Conservation (phyloP, 2,113 vertebrate species). For the Vidua macroura region DNA sequence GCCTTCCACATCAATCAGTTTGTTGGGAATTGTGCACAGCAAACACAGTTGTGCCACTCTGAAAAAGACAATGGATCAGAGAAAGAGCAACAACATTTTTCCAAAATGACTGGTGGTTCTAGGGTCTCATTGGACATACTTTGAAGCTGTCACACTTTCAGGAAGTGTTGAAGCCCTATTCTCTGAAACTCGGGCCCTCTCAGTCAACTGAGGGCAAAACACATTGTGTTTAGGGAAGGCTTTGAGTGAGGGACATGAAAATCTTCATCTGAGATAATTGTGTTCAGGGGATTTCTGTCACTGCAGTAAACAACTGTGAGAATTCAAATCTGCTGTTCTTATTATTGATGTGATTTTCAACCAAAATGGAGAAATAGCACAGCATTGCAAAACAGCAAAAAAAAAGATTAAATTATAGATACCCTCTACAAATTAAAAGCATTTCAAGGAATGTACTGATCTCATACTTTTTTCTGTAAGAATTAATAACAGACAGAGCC, state of each 20-base stretch:
- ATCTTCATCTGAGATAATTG: slow-evolving; percentile 27
- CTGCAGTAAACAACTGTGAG: slow-evolving; percentile 36
- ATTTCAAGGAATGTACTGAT: not conserved
- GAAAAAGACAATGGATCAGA: slow-evolving; percentile 68
- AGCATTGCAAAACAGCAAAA: not conserved
- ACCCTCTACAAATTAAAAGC: not conserved
- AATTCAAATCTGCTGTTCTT: not conserved
- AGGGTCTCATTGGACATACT: slow-evolving; percentile 57
- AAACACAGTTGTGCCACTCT: slow-evolving; percentile 55
- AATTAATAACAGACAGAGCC: not conserved
- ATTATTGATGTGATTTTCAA: slow-evolving; percentile 1
- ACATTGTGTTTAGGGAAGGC: slow-evolving; percentile 52
- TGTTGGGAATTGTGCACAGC: slow-evolving; percentile 36
- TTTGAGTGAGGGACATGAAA: slow-evolving; percentile 23
- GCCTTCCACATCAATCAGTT: slow-evolving; percentile 61
- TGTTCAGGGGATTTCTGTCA: slow-evolving; percentile 37
- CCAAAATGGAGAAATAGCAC: not conserved
- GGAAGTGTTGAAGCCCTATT: slow-evolving; percentile 34
- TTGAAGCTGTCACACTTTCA: slow-evolving; percentile 66
- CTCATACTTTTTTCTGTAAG: not conserved
- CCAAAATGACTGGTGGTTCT: slow-evolving; percentile 58
- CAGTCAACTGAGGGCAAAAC: slow-evolving; percentile 61
- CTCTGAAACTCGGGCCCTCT: slow-evolving; percentile 41
- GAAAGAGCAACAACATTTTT: slow-evolving; percentile 47
- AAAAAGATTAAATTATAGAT: not conserved